These are phyloP conservation scores for Azorinus chamasolen DNA, from an alignment of 2,888 invertebrate genomes.

Conservation along the genomic window DNA sequence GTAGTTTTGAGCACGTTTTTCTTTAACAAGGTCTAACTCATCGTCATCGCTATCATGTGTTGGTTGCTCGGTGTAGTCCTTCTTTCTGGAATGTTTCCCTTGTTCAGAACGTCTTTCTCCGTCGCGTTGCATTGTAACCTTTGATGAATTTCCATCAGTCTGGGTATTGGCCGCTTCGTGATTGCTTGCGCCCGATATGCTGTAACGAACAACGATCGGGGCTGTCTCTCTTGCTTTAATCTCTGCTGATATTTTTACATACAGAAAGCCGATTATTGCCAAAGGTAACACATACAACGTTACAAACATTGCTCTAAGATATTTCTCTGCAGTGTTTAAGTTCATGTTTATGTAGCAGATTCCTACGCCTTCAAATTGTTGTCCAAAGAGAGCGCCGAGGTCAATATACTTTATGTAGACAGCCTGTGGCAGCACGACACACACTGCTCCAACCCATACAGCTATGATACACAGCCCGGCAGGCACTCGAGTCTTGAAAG, in stretches of 20 bases:
- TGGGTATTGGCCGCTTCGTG: constrained; percentile 5
- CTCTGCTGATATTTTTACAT: constrained; percentile 90
- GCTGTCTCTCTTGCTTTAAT: constrained; percentile 84
- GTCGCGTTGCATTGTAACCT: constrained; percentile 43
- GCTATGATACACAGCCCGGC: constrained; percentile 90
- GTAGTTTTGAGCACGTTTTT: constrained; percentile 90
- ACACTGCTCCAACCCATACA: constrained; percentile 91
- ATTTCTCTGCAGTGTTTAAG: constrained; percentile 80
- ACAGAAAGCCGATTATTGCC: constrained; percentile 89
- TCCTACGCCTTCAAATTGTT: constrained; percentile 78
- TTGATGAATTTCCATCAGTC: constrained; percentile 19
- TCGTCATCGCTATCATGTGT: constrained; percentile 82
- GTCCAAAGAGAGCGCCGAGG: constrained; percentile 88
- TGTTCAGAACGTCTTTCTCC: neutral
- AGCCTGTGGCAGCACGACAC: constrained; percentile 91
- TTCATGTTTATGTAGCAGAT: constrained; percentile 83
- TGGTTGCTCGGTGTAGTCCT: constrained; percentile 60
- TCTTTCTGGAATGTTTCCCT: neutral
- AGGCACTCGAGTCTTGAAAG: constrained; percentile 89
- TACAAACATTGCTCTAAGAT: constrained; percentile 85
- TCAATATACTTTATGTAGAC: constrained; percentile 92
- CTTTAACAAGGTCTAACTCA: constrained; percentile 87
- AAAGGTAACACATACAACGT: constrained; percentile 88
- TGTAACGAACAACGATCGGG: constrained; percentile 74
- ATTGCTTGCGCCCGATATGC: constrained; percentile 29